Conservation (phyloP, 2,888 invertebrate genomes). For the Drosophila sordidapex region DNA sequence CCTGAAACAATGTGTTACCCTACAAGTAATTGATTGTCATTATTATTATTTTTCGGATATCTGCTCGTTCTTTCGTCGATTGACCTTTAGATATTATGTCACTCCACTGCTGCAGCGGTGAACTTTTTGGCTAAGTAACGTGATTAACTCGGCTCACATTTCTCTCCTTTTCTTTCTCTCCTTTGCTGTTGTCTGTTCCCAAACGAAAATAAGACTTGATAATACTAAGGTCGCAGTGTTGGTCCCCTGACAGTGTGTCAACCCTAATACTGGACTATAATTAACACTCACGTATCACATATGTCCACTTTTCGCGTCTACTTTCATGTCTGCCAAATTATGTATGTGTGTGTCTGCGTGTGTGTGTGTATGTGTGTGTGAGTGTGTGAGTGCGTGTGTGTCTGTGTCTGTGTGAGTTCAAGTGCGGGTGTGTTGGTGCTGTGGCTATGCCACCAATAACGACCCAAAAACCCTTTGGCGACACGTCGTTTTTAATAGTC, state of each 20-base stretch:
- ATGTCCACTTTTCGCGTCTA: slow-evolving; percentile 26
- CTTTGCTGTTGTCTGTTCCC: background rate
- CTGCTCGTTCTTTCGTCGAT: background rate
- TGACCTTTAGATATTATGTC: background rate
- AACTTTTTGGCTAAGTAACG: background rate
- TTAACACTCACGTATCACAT: slow-evolving; percentile 49
- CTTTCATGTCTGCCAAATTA: background rate
- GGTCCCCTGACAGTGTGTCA: slow-evolving; percentile 41
- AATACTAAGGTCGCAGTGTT: slow-evolving; percentile 11
- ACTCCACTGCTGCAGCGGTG: background rate
- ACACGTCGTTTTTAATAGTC: slow-evolving; percentile 72
- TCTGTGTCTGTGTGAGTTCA: slow-evolving; percentile 8
- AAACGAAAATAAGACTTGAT: slow-evolving; percentile 21
- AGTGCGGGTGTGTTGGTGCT: slow-evolving; percentile 18
- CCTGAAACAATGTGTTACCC: background rate
- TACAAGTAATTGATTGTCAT: background rate
- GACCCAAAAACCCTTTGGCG: slow-evolving; percentile 53
- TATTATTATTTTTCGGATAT: background rate
- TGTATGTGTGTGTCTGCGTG: background rate
- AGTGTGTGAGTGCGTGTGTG: slow-evolving; percentile 7
- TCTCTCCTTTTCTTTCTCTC: background rate
- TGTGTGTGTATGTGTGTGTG: slow-evolving; percentile 2
- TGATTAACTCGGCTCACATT: background rate
- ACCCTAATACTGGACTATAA: slow-evolving; percentile 45
- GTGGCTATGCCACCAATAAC: slow-evolving; percentile 45